Evolutionary conservation across 2,113 vertebrate species (phyloP).

Genomic region (Grantiella picta): DNA sequence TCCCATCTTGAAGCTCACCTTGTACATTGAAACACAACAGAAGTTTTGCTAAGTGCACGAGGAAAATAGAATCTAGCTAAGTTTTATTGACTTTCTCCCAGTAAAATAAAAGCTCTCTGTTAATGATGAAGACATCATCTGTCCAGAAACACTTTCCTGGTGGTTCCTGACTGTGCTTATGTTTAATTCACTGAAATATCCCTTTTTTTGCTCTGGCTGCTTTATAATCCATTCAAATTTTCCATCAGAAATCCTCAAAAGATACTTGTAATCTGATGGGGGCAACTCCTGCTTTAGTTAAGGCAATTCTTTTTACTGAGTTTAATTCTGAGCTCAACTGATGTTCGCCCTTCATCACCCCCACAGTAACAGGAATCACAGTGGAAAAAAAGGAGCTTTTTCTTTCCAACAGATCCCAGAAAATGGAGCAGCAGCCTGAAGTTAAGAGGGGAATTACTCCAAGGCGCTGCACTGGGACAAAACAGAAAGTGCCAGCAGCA

Average conservation of each 20-base stretch:
- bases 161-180: not conserved
- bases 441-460: not conserved
- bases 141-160: not conserved
- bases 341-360: not conserved
- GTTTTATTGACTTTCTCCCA: not conserved
- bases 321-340: not conserved
- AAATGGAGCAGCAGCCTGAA: not conserved
- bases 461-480: not conserved
- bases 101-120: not conserved
- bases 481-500: not conserved
- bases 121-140: not conserved
- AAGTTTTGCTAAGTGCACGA: not conserved
- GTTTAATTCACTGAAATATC: not conserved
- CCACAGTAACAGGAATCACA: not conserved
- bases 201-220: not conserved
- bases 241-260: not conserved
- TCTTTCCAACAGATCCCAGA: not conserved
- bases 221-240: not conserved
- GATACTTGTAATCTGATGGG: not conserved
- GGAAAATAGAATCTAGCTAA: not conserved
- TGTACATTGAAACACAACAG: not conserved
- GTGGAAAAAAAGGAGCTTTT: not conserved
- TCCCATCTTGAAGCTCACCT: not conserved
- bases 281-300: not conserved
- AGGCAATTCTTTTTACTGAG: not conserved